These are phyloP conservation scores for Elephas maximus DNA, from an alignment of 2,113 vertebrate species.

Conservation along the genomic window DNA sequence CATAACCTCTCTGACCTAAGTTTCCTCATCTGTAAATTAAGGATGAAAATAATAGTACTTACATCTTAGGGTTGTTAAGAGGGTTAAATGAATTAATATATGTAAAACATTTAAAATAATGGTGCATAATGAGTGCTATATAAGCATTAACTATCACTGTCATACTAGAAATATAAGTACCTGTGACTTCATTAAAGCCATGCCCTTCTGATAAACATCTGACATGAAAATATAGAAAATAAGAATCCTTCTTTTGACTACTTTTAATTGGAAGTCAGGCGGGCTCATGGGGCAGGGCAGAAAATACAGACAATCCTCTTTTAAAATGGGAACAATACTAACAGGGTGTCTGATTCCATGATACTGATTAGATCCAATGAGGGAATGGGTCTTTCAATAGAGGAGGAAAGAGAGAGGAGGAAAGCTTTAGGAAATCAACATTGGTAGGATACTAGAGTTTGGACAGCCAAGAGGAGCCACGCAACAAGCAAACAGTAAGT, in stretches of 20 bases:
- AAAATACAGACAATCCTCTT: conserved; percentile 12
- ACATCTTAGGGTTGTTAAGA: neutral
- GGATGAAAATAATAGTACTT: neutral
- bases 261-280: neutral
- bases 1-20: neutral
- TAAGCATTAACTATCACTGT: neutral
- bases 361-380: neutral
- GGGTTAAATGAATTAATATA: neutral
- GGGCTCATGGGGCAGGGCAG: neutral
- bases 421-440: neutral
- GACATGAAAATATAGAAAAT: neutral
- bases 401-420: neutral
- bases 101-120: neutral
- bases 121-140: neutral
- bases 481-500: neutral
- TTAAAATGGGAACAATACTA: neutral
- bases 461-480: neutral
- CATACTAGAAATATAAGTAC: neutral
- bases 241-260: neutral
- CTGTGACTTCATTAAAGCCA: neutral
- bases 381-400: neutral
- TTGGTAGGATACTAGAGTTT: neutral
- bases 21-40: conserved; percentile 13
- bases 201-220: neutral
- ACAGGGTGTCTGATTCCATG: neutral